Evolutionary conservation across 2,888 invertebrate genomes (phyloP).

Genomic region (Oxycera nigricornis): DNA sequence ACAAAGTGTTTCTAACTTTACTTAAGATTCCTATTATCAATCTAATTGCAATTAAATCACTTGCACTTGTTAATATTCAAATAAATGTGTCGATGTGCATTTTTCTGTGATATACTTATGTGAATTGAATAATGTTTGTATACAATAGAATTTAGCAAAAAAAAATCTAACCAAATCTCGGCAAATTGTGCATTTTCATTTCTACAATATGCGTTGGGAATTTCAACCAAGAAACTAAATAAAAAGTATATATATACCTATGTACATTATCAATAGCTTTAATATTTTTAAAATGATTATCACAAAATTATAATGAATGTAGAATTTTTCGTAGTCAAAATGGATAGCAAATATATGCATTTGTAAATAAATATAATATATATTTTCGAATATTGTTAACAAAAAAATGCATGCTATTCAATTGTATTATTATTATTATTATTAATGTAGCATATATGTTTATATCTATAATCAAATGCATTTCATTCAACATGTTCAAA

Average conservation of each 20-base stretch:
- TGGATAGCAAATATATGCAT: not conserved
- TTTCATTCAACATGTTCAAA: conserved; percentile 27
- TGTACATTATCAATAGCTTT: conserved; percentile 12
- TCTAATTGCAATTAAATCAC: not conserved
- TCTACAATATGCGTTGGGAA: not conserved
- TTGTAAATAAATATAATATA: not conserved
- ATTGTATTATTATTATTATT: not conserved
- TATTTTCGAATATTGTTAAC: conserved; percentile 12
- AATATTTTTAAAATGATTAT: conserved; percentile 1
- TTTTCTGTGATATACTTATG: conserved; percentile 38
- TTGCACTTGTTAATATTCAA: not conserved
- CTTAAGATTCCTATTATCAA: not conserved
- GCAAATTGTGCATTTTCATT: not conserved
- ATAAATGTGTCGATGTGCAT: conserved; percentile 25
- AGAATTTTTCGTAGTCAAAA: not conserved
- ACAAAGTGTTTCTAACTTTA: no score
- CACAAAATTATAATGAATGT: not conserved
- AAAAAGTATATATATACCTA: not conserved
- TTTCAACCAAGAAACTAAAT: not conserved
- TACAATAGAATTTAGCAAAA: conserved; percentile 3
- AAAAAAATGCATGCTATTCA: not conserved
- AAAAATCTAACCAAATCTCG: not conserved
- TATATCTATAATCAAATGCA: not conserved
- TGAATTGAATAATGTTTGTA: conserved; percentile 12
- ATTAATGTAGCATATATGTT: not conserved